Evolutionary conservation across 2,888 invertebrate genomes (phyloP), one percentile per base, ranked within the genome.

Genomic region (Lacanobia wlatinum): DNA sequence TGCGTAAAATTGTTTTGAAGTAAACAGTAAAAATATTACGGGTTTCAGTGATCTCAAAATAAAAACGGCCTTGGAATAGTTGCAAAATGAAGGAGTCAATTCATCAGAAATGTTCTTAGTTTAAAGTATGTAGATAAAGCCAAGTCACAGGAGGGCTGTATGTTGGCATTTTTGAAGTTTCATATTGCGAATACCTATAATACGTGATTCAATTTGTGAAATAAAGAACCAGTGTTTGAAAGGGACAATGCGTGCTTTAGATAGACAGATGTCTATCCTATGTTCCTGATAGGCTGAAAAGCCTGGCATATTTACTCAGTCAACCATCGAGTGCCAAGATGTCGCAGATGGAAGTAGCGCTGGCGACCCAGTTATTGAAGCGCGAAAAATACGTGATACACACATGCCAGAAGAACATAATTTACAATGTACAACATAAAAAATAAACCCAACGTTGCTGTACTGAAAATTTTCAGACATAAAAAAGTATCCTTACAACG

Each of bases 331-430:
- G 58, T 63, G 58, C 58, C 73, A 82, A 71, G 64, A 83, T 83
- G 79, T 80, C 80, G 68, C 74, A 61, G 56, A 69, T 66, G 55
- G 64, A 64, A 64, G 59, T 68, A 67, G 55, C 60, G 78, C n/a
- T 69, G 75, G 21, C 55, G 71, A 79, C 74, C 74, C 46, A 56
- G 65, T 83, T 83, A 74, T 68, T 71, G 70, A 59, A 79, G 83
- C 84, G 70, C 67, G 56, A 71, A 67, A 67, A 74, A 71, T 78
- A 64, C 53, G 28, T 55, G 21, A 64, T 76, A 55, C n/a, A 67
- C 55, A 68, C 50, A 61, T 61, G 59, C 67, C 28, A 55, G 46
- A 60, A 23, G 18, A 52, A 63, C 34, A 55, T 60, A 66, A 46
- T n/a, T 28, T 14, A 59, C 5, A n/a, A 53, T 18, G 43, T 48